Conservation (phyloP, 2,797 vertebrate genomes). For the Crocidura indochinensis region DNA sequence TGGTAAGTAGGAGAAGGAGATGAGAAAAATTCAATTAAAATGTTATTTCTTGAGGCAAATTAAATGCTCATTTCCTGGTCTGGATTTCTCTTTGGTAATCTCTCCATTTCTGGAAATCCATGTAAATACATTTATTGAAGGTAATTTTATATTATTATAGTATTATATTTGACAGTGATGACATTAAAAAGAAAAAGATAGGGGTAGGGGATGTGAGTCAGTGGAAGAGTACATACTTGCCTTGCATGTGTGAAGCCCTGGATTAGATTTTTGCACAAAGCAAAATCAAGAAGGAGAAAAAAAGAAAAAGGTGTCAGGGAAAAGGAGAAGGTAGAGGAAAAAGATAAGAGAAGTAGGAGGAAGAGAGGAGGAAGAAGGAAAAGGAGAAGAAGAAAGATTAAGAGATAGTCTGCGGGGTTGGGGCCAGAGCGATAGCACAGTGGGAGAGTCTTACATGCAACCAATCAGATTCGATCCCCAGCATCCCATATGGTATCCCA, state of each 20-base stretch:
- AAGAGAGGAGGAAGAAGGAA: too few species aligned
- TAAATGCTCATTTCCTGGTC: neutral
- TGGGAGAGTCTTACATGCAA: too few species aligned
- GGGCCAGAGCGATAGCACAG: too few species aligned
- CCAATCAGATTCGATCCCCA: too few species aligned
- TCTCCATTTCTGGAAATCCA: conserved; percentile 31
- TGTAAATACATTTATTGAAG: conserved; percentile 28
- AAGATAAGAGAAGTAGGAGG: too few species aligned
- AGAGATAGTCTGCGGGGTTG: neutral
- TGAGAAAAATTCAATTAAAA: conserved; percentile 7
- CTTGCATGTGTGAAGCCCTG: too few species aligned
- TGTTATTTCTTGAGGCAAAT: conserved; percentile 24
- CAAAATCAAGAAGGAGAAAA: neutral
- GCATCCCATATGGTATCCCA: too few species aligned
- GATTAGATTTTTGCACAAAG: too few species aligned
- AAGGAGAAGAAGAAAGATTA: neutral
- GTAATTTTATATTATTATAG: neutral
- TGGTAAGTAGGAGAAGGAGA: neutral
- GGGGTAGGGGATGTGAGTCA: too few species aligned
- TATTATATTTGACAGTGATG: neutral
- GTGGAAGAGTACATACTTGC: too few species aligned
- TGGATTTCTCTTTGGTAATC: conserved; percentile 10
- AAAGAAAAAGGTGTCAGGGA: neutral
- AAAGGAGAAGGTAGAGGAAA: neutral
- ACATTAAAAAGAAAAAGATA: neutral